Percentiles rank a stretch among this genome's conserved stretches.
Evolutionary conservation across 2,797 vertebrate species (phyloP).

Genomic region (Tamandua tetradactyla): DNA sequence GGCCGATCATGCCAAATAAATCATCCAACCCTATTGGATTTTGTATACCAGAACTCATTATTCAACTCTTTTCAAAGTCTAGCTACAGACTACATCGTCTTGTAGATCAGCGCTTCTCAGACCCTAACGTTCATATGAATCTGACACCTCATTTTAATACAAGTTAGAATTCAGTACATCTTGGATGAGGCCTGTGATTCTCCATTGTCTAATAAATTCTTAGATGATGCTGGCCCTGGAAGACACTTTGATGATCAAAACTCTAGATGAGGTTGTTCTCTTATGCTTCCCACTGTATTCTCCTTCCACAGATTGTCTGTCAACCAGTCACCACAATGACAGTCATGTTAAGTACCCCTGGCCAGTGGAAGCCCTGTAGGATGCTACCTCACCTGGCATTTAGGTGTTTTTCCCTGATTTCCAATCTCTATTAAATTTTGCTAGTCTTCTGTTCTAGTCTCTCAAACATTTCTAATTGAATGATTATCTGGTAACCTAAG

Average conservation of each 20-base stretch:
- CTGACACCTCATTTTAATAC: background rate
- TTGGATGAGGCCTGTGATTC: background rate
- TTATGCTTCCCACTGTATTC: background rate
- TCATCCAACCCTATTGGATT: background rate
- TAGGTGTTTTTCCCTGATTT: background rate
- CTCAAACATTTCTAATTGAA: background rate
- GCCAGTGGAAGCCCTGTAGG: too few relatives aligned
- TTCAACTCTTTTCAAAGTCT: background rate
- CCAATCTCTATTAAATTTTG: background rate
- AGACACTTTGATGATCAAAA: background rate
- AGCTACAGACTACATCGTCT: background rate
- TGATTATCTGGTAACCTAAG: background rate
- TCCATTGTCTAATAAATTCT: background rate
- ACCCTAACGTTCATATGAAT: background rate
- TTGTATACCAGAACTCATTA: background rate
- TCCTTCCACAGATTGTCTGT: background rate
- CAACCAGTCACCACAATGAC: background rate
- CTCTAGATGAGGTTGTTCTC: background rate
- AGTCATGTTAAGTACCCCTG: background rate
- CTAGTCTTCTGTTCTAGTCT: background rate
- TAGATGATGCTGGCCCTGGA: background rate
- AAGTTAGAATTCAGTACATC: background rate
- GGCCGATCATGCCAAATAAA: background rate
- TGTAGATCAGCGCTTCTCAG: background rate
- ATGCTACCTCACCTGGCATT: background rate